Conservation (phyloP, 1,140 invertebrate genomes). For the Leptinotarsa lineolata region DNA sequence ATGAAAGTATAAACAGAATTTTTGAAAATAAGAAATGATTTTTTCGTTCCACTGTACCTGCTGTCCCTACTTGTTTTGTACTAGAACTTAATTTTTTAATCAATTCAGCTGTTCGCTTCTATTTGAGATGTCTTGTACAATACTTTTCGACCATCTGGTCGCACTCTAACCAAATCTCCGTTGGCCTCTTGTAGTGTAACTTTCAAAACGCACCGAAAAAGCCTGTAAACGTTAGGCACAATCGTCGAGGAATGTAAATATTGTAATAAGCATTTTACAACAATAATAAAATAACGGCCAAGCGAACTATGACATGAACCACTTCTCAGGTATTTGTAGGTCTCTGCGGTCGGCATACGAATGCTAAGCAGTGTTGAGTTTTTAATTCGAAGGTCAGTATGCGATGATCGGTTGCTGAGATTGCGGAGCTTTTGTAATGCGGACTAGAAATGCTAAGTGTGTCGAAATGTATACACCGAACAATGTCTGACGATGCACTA, state of each 20-base stretch:
- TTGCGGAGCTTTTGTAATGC: neutral
- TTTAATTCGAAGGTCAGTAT: neutral
- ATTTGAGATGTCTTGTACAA: neutral
- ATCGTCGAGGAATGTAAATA: neutral
- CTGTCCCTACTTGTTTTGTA: neutral
- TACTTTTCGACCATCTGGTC: neutral
- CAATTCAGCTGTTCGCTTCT: too few species aligned
- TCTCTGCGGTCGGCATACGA: neutral
- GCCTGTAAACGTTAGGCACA: neutral
- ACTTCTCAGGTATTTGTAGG: neutral
- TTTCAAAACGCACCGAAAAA: neutral
- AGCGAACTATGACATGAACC: neutral
- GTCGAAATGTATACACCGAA: too few species aligned
- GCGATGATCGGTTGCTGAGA: neutral
- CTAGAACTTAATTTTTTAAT: neutral
- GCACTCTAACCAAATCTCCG: neutral
- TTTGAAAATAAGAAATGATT: neutral
- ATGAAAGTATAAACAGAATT: too few species aligned
- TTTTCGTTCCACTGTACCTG: neutral
- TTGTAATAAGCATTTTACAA: neutral
- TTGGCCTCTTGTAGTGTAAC: neutral
- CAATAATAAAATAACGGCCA: conserved; percentile 3
- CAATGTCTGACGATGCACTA: too few species aligned
- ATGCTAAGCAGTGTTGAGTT: neutral
- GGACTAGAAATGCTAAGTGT: too few species aligned